Evolutionary conservation across 2,113 vertebrate genomes (phyloP).

Genomic region (Progne subis): DNA sequence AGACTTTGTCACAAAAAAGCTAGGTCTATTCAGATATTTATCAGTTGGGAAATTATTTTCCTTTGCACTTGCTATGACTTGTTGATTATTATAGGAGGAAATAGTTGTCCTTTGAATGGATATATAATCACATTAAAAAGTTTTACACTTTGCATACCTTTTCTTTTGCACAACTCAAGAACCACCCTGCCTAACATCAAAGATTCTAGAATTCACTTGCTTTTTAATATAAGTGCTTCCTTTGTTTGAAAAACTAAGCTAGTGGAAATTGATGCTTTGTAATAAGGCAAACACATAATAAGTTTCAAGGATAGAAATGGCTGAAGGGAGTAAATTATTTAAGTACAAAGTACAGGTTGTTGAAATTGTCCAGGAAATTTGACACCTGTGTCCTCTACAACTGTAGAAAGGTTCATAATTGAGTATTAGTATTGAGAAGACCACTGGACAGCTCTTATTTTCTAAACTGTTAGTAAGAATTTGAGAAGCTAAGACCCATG

Average conservation of each 20-base stretch:
- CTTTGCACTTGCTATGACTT: background rate
- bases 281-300: background rate
- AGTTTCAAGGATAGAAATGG: background rate
- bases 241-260: background rate
- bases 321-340: background rate
- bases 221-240: background rate
- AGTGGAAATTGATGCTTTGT: background rate
- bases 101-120: background rate
- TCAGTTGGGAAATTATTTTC: background rate
- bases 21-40: background rate
- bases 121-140: background rate
- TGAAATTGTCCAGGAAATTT: background rate
- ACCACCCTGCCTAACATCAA: background rate
- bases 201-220: background rate
- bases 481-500: background rate
- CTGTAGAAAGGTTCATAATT: background rate
- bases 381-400: background rate
- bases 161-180: background rate
- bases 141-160: background rate
- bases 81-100: background rate
- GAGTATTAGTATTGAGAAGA: background rate
- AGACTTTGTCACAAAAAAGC: background rate
- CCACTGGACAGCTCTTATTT: background rate
- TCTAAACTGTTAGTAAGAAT: background rate
- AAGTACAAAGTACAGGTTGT: background rate